phyloP scores from a whole-genome alignment of 1,140 invertebrate genomes.

The Chelonus insularis region DNA sequence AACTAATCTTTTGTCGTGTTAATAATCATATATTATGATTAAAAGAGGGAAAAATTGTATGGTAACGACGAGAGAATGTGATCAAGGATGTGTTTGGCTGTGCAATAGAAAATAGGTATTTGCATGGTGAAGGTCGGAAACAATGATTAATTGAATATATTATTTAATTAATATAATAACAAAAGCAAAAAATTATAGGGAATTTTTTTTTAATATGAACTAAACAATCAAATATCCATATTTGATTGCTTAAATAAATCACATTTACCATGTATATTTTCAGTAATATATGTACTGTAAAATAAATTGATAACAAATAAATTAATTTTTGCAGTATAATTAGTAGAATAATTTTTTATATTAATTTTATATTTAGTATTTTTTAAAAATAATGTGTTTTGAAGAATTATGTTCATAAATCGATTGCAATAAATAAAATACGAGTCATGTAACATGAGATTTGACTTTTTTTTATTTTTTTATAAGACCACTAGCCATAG shows the following conservation, averaged over 20 bases:
- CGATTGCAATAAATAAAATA: too few species aligned
- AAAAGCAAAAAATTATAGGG: background rate
- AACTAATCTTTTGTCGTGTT: background rate
- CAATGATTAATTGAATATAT: background rate
- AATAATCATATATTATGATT: background rate
- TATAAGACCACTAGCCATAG: too few species aligned
- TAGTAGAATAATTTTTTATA: too few species aligned
- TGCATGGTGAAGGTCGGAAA: background rate
- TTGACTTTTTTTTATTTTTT: too few species aligned
- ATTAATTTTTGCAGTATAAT: background rate
- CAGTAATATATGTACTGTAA: slow-evolving; percentile 5
- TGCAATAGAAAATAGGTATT: background rate
- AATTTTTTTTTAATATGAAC: background rate
- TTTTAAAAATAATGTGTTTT: too few species aligned
- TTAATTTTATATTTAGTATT: too few species aligned
- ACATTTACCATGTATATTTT: background rate
- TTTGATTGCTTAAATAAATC: background rate
- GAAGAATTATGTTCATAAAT: too few species aligned
- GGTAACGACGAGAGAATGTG: background rate
- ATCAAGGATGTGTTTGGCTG: background rate
- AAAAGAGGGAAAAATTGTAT: background rate
- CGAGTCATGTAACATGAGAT: too few species aligned
- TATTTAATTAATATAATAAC: background rate
- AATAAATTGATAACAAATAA: background rate
- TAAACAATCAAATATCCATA: background rate